Conservation (phyloP, 2,888 invertebrate species). For the Arrhopalites spinosus region DNA sequence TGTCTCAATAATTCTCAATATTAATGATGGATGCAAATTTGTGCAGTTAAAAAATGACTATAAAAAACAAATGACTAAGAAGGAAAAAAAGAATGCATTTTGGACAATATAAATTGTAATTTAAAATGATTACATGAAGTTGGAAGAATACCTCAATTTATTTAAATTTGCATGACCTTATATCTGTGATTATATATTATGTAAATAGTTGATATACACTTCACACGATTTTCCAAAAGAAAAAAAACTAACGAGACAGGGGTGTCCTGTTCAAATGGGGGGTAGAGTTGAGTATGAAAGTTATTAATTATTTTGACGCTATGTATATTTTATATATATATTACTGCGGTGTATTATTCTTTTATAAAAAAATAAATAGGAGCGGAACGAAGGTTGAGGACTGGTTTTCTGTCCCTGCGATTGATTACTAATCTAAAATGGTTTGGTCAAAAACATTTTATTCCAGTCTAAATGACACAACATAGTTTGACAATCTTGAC, state of each 20-base stretch:
- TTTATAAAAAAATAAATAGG: not conserved
- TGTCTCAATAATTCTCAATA: too few relatives aligned
- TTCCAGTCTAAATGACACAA: not conserved
- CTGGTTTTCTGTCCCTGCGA: conserved; percentile 16
- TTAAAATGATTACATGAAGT: not conserved
- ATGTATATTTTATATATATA: not conserved
- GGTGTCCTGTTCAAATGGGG: too few relatives aligned
- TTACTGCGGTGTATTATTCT: not conserved
- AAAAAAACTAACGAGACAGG: not conserved
- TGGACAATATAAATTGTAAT: not conserved
- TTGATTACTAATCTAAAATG: conserved; percentile 30
- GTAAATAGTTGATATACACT: too few relatives aligned
- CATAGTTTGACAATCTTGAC: conserved; percentile 26
- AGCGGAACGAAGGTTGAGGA: conserved; percentile 11
- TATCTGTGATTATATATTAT: not conserved
- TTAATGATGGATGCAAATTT: too few relatives aligned
- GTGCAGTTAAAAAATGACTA: too few relatives aligned
- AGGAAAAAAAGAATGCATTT: not conserved
- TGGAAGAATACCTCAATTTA: conserved; percentile 1
- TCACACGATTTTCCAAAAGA: not conserved
- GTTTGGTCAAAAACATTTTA: conserved; percentile 26
- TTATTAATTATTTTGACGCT: conserved; percentile 32
- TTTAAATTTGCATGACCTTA: conserved; percentile 19
- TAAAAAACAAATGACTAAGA: not conserved
- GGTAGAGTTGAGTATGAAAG: conserved; percentile 5